Evolutionary conservation across 2,113 vertebrate genomes (phyloP).

Genomic region (Ondatra zibethicus): DNA sequence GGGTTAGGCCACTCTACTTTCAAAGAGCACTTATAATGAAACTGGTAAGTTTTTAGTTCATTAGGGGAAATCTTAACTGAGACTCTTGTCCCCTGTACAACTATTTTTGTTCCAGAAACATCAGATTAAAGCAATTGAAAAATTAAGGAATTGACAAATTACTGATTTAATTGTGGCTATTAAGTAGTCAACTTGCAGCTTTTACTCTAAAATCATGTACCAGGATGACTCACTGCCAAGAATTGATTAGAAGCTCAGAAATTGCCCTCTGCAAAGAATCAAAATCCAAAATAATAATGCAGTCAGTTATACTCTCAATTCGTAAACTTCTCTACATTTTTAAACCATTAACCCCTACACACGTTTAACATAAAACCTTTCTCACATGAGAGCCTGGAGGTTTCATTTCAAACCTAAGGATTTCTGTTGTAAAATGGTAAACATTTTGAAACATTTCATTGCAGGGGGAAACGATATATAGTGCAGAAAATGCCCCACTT

Average conservation of each 20-base stretch:
- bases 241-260: conserved; percentile 20
- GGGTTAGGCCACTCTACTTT: not conserved
- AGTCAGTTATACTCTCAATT: not conserved
- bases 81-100: not conserved
- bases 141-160: conserved; percentile 51
- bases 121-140: conserved; percentile 31
- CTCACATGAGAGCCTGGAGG: not conserved
- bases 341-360: not conserved
- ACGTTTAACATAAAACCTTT: not conserved
- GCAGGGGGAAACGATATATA: not conserved
- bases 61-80: not conserved
- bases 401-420: conserved; percentile 32
- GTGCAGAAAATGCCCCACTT: not conserved
- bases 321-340: not conserved
- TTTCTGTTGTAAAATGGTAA: conserved; percentile 16
- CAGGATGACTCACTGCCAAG: not conserved
- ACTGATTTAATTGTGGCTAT: conserved; percentile 32
- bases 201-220: not conserved
- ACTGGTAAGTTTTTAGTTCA: not conserved
- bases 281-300: conserved; percentile 38
- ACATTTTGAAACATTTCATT: not conserved
- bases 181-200: not conserved
- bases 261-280: conserved; percentile 16
- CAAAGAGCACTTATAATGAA: not conserved
- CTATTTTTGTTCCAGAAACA: conserved; percentile 47